Evolutionary conservation across 2,113 vertebrate species (phyloP).

Genomic region (Eulemur rufifrons): DNA sequence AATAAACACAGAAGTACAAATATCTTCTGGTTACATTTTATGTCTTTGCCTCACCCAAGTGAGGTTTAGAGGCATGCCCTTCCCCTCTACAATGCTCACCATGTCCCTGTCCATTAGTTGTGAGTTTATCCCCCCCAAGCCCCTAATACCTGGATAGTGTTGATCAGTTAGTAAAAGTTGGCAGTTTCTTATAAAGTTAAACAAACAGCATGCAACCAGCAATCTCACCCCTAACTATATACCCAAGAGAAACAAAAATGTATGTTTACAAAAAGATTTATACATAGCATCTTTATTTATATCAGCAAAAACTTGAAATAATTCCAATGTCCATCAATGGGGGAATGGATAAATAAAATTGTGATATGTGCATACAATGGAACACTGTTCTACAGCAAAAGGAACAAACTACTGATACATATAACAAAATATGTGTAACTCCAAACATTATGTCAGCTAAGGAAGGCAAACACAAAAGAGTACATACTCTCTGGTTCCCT

Average conservation of each 20-base stretch:
- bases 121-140: too few species aligned
- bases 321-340: background rate
- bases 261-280: background rate
- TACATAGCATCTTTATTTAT: background rate
- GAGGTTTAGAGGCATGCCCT: too few species aligned
- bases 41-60: too few species aligned
- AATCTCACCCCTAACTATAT: background rate
- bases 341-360: background rate
- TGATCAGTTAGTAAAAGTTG: background rate
- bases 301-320: constrained; percentile 2
- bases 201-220: background rate
- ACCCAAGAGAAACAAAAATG: background rate
- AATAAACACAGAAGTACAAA: too few species aligned
- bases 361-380: background rate
- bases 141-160: too few species aligned
- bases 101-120: too few species aligned
- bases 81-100: too few species aligned
- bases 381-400: background rate
- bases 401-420: background rate
- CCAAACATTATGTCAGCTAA: background rate
- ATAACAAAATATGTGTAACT: background rate
- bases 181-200: background rate
- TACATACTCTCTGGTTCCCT: background rate
- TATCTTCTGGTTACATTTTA: too few species aligned
- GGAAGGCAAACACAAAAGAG: background rate